phyloP scores from a whole-genome alignment of 1,140 invertebrate species.

The Gryllus bimaculatus region DNA sequence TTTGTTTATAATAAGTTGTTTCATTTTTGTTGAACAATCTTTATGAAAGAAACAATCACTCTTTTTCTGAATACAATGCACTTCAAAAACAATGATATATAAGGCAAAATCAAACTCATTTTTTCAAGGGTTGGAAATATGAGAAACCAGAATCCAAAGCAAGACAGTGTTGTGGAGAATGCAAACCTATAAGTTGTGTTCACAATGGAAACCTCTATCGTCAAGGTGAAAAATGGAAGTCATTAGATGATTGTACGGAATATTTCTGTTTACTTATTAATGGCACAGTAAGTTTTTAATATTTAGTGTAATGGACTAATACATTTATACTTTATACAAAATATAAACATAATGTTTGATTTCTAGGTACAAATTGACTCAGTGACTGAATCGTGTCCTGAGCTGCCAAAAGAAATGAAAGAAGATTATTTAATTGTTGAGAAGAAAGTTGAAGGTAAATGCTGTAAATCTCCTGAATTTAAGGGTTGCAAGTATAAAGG shows the following conservation, averaged over 20 bases:
- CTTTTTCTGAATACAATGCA: no score
- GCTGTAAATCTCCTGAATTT: neutral
- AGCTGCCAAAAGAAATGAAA: neutral
- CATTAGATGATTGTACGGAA: constrained; percentile 24
- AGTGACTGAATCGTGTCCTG: neutral
- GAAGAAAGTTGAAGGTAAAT: neutral
- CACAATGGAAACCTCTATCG: neutral
- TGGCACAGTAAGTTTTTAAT: constrained; percentile 38
- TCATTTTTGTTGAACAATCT: no score
- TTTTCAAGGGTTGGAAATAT: neutral
- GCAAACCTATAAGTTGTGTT: neutral
- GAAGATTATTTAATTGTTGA: neutral
- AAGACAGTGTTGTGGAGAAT: neutral
- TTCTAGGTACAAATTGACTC: neutral
- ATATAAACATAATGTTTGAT: neutral
- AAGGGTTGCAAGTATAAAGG: neutral
- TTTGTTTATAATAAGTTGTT: no score
- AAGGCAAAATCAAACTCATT: no score
- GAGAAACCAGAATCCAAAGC: neutral
- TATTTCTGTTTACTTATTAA: constrained; percentile 44
- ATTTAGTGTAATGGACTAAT: neutral
- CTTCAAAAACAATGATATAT: no score
- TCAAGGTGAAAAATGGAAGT: neutral
- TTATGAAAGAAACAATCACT: no score
- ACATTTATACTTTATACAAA: neutral